Evolutionary conservation across 2,797 vertebrate species (phyloP).

Genomic region (Pyrocephalus nanus): DNA sequence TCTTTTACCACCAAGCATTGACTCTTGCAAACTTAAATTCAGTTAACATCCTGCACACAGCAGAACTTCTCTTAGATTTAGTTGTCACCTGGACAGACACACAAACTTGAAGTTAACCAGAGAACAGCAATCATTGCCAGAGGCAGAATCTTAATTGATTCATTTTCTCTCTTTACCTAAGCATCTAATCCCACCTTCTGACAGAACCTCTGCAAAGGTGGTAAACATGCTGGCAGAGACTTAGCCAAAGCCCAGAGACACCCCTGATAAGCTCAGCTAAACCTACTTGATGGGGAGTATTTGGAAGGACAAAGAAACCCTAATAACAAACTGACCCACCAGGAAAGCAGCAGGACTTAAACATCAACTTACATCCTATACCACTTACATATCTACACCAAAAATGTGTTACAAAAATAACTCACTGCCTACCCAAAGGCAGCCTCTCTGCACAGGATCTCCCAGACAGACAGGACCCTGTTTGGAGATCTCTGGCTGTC

Average conservation of each 20-base stretch:
- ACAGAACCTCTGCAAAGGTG: background rate
- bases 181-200: background rate
- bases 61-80: background rate
- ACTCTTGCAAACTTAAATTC: background rate
- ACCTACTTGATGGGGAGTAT: background rate
- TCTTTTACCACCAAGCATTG: background rate
- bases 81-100: fast-evolving
- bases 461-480: background rate
- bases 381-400: fast-evolving
- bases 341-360: background rate
- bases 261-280: background rate
- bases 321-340: background rate
- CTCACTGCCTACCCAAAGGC: background rate
- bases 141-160: background rate
- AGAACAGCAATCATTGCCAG: background rate
- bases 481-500: fast-evolving
- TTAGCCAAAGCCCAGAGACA: background rate
- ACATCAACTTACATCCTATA: background rate
- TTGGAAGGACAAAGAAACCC: background rate
- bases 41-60: background rate
- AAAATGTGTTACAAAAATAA: background rate
- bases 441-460: background rate
- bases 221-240: fast-evolving
- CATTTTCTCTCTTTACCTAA: background rate
- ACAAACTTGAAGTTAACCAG: background rate